Conservation (phyloP, 2,113 vertebrate species). For the Zapornia atra region DNA sequence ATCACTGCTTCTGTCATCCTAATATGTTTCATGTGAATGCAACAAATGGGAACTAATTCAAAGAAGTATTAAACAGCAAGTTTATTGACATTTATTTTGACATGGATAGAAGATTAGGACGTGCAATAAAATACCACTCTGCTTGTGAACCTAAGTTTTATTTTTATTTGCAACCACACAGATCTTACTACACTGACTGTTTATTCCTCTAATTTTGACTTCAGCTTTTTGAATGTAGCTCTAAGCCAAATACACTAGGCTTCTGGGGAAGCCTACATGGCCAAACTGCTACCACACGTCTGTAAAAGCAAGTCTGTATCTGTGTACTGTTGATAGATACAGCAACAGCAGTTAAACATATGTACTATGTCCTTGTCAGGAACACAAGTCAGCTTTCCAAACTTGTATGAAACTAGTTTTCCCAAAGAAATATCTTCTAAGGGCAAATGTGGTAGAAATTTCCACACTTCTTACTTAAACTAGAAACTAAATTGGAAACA, state of each 20-base stretch:
- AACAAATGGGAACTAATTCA: background rate
- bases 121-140: background rate
- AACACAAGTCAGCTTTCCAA: background rate
- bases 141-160: background rate
- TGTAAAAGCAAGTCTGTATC: background rate
- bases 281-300: background rate
- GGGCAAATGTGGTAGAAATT: background rate
- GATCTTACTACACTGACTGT: background rate
- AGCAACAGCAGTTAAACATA: background rate
- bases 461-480: background rate
- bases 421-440: background rate
- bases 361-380: background rate
- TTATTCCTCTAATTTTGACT: background rate
- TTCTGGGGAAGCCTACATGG: background rate
- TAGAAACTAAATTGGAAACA: background rate
- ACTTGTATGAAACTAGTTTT: background rate
- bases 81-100: background rate
- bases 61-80: background rate
- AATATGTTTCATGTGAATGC: background rate
- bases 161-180: slow-evolving; percentile 5
- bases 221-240: background rate
- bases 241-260: background rate
- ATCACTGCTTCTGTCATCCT: background rate
- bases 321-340: background rate
- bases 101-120: background rate